Percentiles rank a stretch among this genome's conserved stretches.
phyloP scores from a whole-genome alignment of 92 coral and sea anemone genomes.

The Porites divaricata region DNA sequence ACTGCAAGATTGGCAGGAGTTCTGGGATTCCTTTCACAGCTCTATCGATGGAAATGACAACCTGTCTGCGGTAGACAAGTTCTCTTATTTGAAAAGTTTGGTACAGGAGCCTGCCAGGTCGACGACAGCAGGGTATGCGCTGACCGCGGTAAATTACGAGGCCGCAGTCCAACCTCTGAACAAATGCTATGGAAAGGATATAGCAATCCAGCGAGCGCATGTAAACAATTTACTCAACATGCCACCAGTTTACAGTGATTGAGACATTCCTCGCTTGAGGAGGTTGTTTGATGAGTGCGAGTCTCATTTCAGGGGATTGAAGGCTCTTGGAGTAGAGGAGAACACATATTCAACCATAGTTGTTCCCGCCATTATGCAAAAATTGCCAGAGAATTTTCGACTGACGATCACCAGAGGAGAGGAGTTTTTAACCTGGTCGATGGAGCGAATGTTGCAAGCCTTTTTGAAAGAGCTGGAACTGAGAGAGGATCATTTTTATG shows the following conservation, averaged over 20 bases:
- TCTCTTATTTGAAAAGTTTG: slow-evolving; percentile 45
- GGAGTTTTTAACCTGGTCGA: too few species aligned
- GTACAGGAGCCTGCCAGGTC: slow-evolving; percentile 57
- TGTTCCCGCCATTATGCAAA: slow-evolving; percentile 24
- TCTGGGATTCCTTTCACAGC: slow-evolving; percentile 71
- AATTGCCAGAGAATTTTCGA: slow-evolving; percentile 43
- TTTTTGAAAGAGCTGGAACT: too few species aligned
- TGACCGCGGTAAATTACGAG: slow-evolving; percentile 53
- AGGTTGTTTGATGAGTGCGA: slow-evolving; percentile 57
- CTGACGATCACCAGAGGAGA: slow-evolving; percentile 70
- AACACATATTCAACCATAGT: slow-evolving; percentile 42
- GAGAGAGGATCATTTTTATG: too few species aligned
- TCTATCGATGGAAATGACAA: slow-evolving; percentile 41
- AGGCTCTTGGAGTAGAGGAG: background rate
- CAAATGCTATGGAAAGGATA: slow-evolving; percentile 12
- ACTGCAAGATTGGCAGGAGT: slow-evolving; percentile 70
- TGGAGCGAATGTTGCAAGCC: too few species aligned
- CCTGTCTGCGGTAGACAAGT: slow-evolving; percentile 53
- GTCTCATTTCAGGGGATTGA: slow-evolving; percentile 49
- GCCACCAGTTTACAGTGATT: slow-evolving; percentile 39
- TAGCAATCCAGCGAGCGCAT: slow-evolving; percentile 52
- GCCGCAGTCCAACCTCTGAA: background rate
- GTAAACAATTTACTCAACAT: slow-evolving; percentile 46
- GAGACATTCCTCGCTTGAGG: slow-evolving; percentile 54
- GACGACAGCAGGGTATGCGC: slow-evolving; percentile 60